A percentile compares a stretch with the other conserved stretches of the same genome.
phyloP scores from a whole-genome alignment of 2,888 invertebrate species.

The Drosophila peninsularis region DNA sequence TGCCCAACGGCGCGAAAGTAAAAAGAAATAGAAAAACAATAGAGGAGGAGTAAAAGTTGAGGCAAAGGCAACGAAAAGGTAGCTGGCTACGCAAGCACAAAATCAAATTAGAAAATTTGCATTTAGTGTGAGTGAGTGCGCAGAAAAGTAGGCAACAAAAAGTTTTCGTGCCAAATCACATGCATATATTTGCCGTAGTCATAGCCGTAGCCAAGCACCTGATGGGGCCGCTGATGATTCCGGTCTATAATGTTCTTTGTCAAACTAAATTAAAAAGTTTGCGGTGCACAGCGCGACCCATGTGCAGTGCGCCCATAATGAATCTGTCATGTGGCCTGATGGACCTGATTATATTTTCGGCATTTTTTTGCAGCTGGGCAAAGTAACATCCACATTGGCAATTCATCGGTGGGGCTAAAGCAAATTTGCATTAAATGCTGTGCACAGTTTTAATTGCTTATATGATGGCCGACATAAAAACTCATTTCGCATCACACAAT shows the following conservation, averaged over 20 bases:
- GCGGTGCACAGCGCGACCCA: background rate
- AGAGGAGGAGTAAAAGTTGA: background rate
- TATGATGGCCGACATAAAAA: slow-evolving; percentile 17
- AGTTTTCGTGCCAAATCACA: slow-evolving; percentile 58
- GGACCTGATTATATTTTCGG: slow-evolving; percentile 6
- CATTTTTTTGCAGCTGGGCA: background rate
- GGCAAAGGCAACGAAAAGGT: slow-evolving; percentile 43
- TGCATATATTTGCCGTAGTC: slow-evolving; percentile 54
- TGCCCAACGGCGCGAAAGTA: slow-evolving; percentile 26
- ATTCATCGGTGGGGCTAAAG: slow-evolving; percentile 32
- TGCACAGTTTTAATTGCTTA: slow-evolving; percentile 43
- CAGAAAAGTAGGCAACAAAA: slow-evolving; percentile 68
- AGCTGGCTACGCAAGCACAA: slow-evolving; percentile 53
- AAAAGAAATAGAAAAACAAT: slow-evolving; percentile 32
- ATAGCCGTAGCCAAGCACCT: background rate
- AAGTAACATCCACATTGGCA: slow-evolving; percentile 11
- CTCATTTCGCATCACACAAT: background rate
- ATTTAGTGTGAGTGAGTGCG: slow-evolving; percentile 59
- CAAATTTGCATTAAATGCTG: slow-evolving; percentile 43
- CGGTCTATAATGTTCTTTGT: slow-evolving; percentile 65
- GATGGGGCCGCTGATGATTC: slow-evolving; percentile 29
- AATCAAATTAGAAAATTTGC: slow-evolving; percentile 76
- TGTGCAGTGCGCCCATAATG: slow-evolving; percentile 55
- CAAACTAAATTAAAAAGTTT: slow-evolving; percentile 75
- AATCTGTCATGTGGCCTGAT: slow-evolving; percentile 61